These are phyloP conservation scores for Petrocephalus zakoni DNA, from an alignment of 2,113 vertebrate genomes.

Conservation along the genomic window DNA sequence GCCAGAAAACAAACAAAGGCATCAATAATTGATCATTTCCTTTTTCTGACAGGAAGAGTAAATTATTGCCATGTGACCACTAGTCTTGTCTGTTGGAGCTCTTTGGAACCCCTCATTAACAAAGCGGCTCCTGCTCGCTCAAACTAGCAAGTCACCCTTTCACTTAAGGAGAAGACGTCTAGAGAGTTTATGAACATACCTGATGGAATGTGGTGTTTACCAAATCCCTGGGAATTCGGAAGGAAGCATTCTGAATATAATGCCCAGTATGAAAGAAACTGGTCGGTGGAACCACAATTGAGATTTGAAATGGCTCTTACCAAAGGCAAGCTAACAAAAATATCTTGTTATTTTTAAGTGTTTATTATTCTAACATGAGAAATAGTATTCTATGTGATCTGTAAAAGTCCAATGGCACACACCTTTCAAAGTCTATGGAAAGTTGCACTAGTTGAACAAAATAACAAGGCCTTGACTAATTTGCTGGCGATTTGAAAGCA, in stretches of 20 bases:
- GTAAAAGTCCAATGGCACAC: background rate
- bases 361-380: too few species aligned
- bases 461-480: background rate
- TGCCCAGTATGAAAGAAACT: background rate
- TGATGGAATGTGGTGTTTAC: background rate
- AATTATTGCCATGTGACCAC: background rate
- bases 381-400: background rate
- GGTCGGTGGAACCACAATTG: background rate
- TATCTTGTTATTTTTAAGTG: too few species aligned
- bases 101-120: constrained; percentile 9
- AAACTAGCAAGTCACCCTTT: background rate
- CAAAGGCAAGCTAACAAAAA: too few species aligned
- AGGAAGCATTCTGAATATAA: background rate
- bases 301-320: background rate
- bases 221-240: background rate
- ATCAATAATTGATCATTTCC: background rate
- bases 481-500: background rate
- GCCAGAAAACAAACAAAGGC: constrained; percentile 1
- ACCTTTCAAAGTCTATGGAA: background rate
- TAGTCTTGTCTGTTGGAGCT: background rate
- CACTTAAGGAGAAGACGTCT: background rate
- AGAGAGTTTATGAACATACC: background rate
- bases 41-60: background rate
- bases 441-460: background rate
- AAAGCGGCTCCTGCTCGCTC: background rate